These are phyloP conservation scores for Halcyon badia DNA, from an alignment of 2,797 vertebrate genomes.

Conservation along the genomic window DNA sequence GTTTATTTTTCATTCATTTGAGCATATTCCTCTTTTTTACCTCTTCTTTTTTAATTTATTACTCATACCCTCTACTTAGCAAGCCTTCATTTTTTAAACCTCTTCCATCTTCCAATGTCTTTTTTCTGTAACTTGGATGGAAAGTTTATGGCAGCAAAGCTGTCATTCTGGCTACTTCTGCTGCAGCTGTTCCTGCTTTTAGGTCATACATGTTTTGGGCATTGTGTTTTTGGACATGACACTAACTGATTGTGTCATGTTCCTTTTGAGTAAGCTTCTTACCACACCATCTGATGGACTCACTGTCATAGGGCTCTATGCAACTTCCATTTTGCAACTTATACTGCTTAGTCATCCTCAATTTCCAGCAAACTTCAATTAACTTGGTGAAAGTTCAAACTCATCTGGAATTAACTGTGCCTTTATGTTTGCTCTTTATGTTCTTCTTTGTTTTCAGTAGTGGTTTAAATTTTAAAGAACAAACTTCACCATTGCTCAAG, in stretches of 20 bases:
- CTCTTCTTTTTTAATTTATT: constrained; percentile 76
- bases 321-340: constrained; percentile 81
- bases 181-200: constrained; percentile 81
- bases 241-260: constrained; percentile 79
- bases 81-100: constrained; percentile 86
- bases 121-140: constrained; percentile 81
- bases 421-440: constrained; percentile 80
- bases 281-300: constrained; percentile 78
- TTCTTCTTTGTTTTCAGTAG: constrained; percentile 70
- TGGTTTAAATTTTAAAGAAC: constrained; percentile 74
- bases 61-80: constrained; percentile 79
- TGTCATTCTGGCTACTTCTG: constrained; percentile 79
- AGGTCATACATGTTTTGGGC: constrained; percentile 80
- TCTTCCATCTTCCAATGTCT: constrained; percentile 85
- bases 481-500: constrained; percentile 77
- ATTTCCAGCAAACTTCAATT: constrained; percentile 75
- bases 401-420: constrained; percentile 76
- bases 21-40: constrained; percentile 73
- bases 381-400: constrained; percentile 72
- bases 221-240: constrained; percentile 84
- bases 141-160: constrained; percentile 85
- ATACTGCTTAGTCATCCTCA: constrained; percentile 81
- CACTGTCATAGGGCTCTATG: constrained; percentile 82
- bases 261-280: constrained; percentile 82
- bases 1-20: constrained; percentile 81